A percentile compares a stretch with the other conserved stretches of the same genome.
Evolutionary conservation across 1,140 invertebrate species (phyloP).

Genomic region (Melipona quadrifasciata): DNA sequence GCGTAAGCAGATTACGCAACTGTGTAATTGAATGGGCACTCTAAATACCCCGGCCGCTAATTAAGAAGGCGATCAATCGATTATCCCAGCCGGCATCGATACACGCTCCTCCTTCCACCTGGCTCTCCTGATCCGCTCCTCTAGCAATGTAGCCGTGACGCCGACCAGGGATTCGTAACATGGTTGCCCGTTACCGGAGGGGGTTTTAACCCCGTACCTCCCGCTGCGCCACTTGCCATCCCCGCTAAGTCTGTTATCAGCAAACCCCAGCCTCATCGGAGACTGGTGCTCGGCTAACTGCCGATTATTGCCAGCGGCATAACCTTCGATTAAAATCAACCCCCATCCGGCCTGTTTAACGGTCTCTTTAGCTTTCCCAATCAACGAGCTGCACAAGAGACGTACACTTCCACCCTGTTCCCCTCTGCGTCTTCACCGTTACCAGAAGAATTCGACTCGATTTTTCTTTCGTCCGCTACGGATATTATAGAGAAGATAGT

Average conservation of each 20-base stretch:
- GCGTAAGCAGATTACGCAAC: slow-evolving; percentile 71
- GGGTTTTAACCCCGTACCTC: slow-evolving; percentile 18
- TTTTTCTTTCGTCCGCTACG: not conserved
- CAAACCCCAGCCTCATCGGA: slow-evolving; percentile 63
- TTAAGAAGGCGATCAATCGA: slow-evolving; percentile 76
- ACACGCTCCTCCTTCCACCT: slow-evolving; percentile 48
- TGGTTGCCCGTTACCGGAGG: slow-evolving; percentile 50
- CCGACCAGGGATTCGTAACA: slow-evolving; percentile 62
- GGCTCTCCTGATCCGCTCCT: slow-evolving; percentile 45
- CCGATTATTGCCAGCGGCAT: slow-evolving; percentile 71
- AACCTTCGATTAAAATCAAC: slow-evolving; percentile 72
- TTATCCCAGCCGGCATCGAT: slow-evolving; percentile 70
- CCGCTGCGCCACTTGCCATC: slow-evolving; percentile 54
- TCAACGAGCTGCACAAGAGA: slow-evolving; percentile 44
- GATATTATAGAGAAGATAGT: not conserved
- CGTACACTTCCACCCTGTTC: not conserved
- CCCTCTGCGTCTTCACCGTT: not conserved
- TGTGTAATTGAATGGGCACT: slow-evolving; percentile 74
- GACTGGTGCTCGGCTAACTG: slow-evolving; percentile 67
- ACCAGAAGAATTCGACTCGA: not conserved
- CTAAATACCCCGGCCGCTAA: slow-evolving; percentile 67
- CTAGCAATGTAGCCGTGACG: slow-evolving; percentile 55
- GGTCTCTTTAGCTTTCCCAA: slow-evolving; percentile 58
- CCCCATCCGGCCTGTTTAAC: slow-evolving; percentile 51
- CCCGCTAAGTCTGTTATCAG: slow-evolving; percentile 77